Evolutionary conservation across 2,797 vertebrate genomes (phyloP).

Genomic region (Muscicapa striata): DNA sequence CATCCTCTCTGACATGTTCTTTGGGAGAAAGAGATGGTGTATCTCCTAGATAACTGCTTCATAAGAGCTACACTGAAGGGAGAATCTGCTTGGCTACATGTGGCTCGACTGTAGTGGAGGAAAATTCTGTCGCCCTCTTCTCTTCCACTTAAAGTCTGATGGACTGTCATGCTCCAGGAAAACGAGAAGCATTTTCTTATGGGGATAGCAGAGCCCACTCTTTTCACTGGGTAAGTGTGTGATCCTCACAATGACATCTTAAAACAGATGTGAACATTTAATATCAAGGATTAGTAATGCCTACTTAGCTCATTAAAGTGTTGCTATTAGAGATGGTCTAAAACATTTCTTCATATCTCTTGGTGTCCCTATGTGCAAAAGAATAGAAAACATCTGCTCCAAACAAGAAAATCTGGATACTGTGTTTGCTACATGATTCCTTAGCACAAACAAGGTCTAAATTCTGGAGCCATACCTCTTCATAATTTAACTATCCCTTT

Average conservation of each 20-base stretch:
- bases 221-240: background rate
- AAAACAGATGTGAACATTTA: background rate
- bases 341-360: background rate
- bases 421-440: background rate
- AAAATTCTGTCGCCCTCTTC: background rate
- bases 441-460: background rate
- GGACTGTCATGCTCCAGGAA: background rate
- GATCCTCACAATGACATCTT: background rate
- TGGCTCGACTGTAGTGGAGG: fast-evolving
- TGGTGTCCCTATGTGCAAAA: background rate
- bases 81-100: background rate
- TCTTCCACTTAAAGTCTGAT: background rate
- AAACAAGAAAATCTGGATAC: background rate
- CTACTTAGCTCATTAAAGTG: background rate
- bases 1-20: background rate
- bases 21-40: background rate
- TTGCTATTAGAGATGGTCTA: background rate
- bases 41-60: background rate
- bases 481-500: background rate
- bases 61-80: background rate
- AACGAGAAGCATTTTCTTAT: background rate
- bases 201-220: background rate
- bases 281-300: background rate
- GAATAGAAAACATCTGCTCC: background rate
- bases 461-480: background rate